Base-by-base conservation (phyloP, 1,140 invertebrate species). In the Listronotus oregonensis region DNA sequence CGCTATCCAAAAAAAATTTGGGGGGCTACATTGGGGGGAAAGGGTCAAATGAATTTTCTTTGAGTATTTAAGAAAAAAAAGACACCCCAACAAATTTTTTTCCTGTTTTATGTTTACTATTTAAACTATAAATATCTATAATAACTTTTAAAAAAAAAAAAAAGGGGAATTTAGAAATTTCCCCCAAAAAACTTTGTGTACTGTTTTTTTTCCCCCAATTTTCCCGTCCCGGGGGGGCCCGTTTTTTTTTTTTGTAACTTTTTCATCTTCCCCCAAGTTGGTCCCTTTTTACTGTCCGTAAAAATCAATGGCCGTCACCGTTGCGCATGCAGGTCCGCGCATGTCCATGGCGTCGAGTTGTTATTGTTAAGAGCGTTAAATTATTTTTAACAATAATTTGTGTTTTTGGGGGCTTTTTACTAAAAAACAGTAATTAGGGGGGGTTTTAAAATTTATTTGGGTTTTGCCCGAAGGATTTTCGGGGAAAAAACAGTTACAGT, bases 321-420 rank as follows among this genome's bases (percentile, higher is more conserved):
- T 6, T 67, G 69, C 71, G 70, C 70, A 73, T 68, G 15, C 56
- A 47, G 60, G 67, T 70, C 64, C 67, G 76, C 77, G 77, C 76
- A 77, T 71, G 69, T 66, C 70, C 73, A 79, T 79, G 78, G 78
- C 77, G 78, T 77, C 73, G 68, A 78, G 77, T 79, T 79, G 78
- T 79, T 79, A 79, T 79, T 79, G 78, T 79, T 79, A 74, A 75
- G 74, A 77, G 77, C 75, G 76, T 77, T 77, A 71, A 77, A 75
- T 74, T 77, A 76, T 77, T 77, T 77, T 74, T 76, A 74, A 75
- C 59, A 73, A 74, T 74, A 79, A 78, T 78, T 77, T 71, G 71
- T 75, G 72, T 75, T 78, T 77, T 72, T 74, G 67, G 68, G 59
- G 60, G 65, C 59, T 77, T 77, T 72, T 73, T 71, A 67, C 62